Base-by-base conservation (phyloP, 2,797 vertebrate genomes). In the Karalla daura region DNA sequence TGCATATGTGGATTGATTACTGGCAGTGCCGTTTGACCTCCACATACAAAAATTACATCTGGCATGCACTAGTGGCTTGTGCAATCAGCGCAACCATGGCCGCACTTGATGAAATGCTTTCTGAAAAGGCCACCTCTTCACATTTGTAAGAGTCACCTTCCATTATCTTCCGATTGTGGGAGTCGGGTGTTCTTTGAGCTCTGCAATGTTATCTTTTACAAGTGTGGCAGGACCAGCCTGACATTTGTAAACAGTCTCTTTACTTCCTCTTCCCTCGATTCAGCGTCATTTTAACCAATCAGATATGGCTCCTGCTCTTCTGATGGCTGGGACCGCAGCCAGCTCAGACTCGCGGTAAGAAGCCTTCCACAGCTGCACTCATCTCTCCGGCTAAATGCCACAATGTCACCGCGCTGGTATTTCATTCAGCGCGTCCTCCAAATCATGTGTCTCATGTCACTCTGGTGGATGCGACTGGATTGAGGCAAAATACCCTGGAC, bases 61-160 rank as follows among this genome's bases (percentile, higher is more conserved):
- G 35, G 37, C 51, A 64, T 76, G 65, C 56, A 74, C 70, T 62
- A 50, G 67, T 53, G 50, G 66, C 55, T 60, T 5, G 18, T 40
- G 63, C 75, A 82, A 82, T 86, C 83, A 82, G 68, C 49, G 27
- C 28, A 37, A 36, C 60, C 59, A n/a, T 32, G 54, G 43, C 63
- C 21, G 1, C 70, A 50, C 79, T 78, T 90, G 84, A 89, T 86
- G 76, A 84, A 85, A 91, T 83, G 33, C 61, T 70, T 85, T 86
- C 13, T 18, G 88, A 91, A 93, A 92, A 93, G 88, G 86, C 81
- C 88, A 90, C 79, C 83, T 83, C 85, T 88, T 90, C 85, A 88
- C 86, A 84, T 91, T 90, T 88, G 83, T 84, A 85, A 82, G 85
- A 90, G 89, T 89, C 89, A 81, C 73, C 83, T 88, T 76, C 63